Base-by-base conservation (phyloP, 2,113 vertebrate genomes). In the Leuciscus idus region DNA sequence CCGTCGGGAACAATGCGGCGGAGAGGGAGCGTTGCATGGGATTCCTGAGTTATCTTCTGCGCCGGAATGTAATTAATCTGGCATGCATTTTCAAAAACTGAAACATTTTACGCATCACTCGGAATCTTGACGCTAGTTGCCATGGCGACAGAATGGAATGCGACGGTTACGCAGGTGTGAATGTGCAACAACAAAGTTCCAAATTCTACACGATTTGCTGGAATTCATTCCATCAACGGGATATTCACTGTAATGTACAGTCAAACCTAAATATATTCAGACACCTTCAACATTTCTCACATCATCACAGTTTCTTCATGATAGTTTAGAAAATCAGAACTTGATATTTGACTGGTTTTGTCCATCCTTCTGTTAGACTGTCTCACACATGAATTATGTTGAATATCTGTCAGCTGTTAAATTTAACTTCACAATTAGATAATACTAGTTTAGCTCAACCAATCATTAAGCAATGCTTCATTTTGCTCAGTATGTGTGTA, bases 1-100 rank as follows among this genome's bases (percentile, higher is more conserved):
- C 39, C 73, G 33, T 85, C 84, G 89, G 70, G 68, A 92, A 93
- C 91, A 94, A 92, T 93, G 92, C 61, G 90, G 85, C 8, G 55
- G 55, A 23, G 55, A 57, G 55, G 55, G 55, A 57, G 55, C 55
- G 55, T 7, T 21, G 50, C 50, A 52, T 85, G 76, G 91, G 92
- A 94, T 95, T 94, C 93, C 91, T 90, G 82, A 23, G 90, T 93
- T 95, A 94, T 95, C 55, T 83, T 84, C 88, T 68, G 89, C 75
- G 36, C 90, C 90, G 92, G 94, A 95, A 95, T 95, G 94, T 90
- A 93, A 94, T 94, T 94, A 93, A 87, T 78, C 72, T 68, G 68
- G 74, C 78, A 48, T 52, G 79, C 78, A 88, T 85, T 92, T 88
- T 89, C 78, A 61, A 77, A 81, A 77, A 81, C 62, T 73, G 81